Base-by-base conservation (phyloP, 1,140 invertebrate species). In the Pogonomyrmex barbatus region DNA sequence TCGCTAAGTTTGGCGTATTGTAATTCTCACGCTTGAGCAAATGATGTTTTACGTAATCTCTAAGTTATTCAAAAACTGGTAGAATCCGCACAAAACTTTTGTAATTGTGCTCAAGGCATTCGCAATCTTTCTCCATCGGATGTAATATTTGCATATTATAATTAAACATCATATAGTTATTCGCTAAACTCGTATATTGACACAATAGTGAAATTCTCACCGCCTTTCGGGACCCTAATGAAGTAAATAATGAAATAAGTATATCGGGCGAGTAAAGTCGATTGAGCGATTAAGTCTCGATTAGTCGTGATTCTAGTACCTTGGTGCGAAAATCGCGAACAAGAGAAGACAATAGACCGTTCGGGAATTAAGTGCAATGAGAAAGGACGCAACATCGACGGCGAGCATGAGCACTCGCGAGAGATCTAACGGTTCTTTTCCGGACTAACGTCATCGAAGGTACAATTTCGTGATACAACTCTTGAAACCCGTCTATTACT, bases 281-380 rank as follows among this genome's bases (percentile, higher is more conserved):
- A 36, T 71, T 71, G 42, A 71, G 6, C 68, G 67, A 73, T 73
- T 73, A 83, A 30, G 24, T 6, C 50, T 45, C 63, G 47, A 83
- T 83, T 73, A 83, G 6, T 73, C 68, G 67, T 60, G 79, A 75
- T 47, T 71, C 36, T 24, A 17, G 17, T 58, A 56, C 30, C 39
- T 33, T 10, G 47, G 47, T 45, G 50, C 88, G 77, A 89, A 81
- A 89, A 50, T 79, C 81, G 73, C 82, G 70, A 88, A 76, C 81
- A 81, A 86, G 85, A 77, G 68, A 70, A 88, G 75, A 89, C 76
- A 89, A 89, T 89, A 87, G 78, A 89, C 71, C 84, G 84, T 83
- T 89, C 63, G 63, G 81, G 67, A 89, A 89, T 89, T 79, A 58
- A 71, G 83, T 76, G 83, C 83, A 89, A 89, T 68, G 78, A 85